phyloP scores from a whole-genome alignment of 2,797 vertebrate species.

The Rhinogobio ventralis region DNA sequence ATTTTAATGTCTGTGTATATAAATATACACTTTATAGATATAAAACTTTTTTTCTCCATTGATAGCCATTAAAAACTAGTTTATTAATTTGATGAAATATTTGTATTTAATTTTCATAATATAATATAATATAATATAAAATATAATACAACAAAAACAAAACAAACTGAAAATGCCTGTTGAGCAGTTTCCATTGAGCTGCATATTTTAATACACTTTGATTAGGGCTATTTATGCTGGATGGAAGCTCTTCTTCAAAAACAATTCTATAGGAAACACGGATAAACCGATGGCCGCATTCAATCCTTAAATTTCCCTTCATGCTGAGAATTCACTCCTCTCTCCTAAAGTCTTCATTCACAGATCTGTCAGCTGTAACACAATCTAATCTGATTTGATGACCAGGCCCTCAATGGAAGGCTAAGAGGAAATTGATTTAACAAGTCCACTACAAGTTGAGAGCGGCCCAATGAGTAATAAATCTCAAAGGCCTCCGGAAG shows the following conservation, averaged over 20 bases:
- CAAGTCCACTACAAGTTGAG: conserved; percentile 56
- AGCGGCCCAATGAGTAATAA: conserved; percentile 57
- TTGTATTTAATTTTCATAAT: not conserved
- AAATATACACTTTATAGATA: not conserved
- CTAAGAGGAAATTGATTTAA: conserved; percentile 62
- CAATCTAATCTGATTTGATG: conserved; percentile 52
- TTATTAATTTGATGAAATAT: not conserved
- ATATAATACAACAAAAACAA: not conserved
- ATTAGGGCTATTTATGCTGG: not conserved
- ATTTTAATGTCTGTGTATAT: no score
- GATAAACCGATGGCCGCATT: not conserved
- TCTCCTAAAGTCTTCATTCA: conserved; percentile 32
- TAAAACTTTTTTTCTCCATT: not conserved
- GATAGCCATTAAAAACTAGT: not conserved
- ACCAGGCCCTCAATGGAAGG: conserved; percentile 50
- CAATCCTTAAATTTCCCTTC: not conserved
- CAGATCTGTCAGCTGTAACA: conserved; percentile 38
- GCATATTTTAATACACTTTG: not conserved
- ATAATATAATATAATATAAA: not conserved
- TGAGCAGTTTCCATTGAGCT: not conserved
- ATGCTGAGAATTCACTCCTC: conserved; percentile 24
- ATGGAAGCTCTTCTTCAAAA: not conserved
- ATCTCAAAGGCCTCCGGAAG: conserved; percentile 59
- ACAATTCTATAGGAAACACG: not conserved
- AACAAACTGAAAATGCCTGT: not conserved